phyloP scores from a whole-genome alignment of 2,797 vertebrate genomes.

The Enteromius mattozi region DNA sequence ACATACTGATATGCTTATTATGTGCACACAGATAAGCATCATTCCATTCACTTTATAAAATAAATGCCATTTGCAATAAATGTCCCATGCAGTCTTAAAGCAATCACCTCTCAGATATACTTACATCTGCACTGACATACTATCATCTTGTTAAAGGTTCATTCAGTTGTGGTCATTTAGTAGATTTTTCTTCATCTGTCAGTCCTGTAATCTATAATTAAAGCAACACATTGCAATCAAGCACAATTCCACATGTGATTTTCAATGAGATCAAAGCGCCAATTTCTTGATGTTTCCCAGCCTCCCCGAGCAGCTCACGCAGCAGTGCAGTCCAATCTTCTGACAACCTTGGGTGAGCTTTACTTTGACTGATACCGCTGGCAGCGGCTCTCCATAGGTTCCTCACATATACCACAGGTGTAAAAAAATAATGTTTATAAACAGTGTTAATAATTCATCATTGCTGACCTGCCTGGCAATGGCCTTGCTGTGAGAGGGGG shows the following conservation, averaged over 20 bases:
- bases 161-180: neutral
- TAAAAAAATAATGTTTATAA: constrained; percentile 67
- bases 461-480: constrained; percentile 47
- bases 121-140: neutral
- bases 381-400: constrained; percentile 28
- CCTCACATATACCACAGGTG: constrained; percentile 43
- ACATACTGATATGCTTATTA: neutral
- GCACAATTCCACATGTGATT: constrained; percentile 9
- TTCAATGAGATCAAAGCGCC: constrained; percentile 6
- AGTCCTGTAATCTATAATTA: constrained; percentile 32
- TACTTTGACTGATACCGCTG: neutral
- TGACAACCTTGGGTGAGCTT: neutral
- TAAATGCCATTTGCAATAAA: neutral
- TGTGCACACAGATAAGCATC: neutral
- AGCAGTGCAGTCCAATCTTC: neutral
- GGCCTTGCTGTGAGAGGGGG: constrained; percentile 52
- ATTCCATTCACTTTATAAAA: neutral
- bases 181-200: constrained; percentile 14
- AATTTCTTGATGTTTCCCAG: neutral
- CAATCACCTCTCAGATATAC: neutral
- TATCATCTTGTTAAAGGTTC: constrained; percentile 19
- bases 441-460: constrained; percentile 67
- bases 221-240: neutral
- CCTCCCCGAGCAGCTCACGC: neutral
- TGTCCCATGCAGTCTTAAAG: neutral